Evolutionary conservation across 2,797 vertebrate genomes (phyloP), one percentile per base, ranked within the genome.

Genomic region (Mormyrus proboscirostris): DNA sequence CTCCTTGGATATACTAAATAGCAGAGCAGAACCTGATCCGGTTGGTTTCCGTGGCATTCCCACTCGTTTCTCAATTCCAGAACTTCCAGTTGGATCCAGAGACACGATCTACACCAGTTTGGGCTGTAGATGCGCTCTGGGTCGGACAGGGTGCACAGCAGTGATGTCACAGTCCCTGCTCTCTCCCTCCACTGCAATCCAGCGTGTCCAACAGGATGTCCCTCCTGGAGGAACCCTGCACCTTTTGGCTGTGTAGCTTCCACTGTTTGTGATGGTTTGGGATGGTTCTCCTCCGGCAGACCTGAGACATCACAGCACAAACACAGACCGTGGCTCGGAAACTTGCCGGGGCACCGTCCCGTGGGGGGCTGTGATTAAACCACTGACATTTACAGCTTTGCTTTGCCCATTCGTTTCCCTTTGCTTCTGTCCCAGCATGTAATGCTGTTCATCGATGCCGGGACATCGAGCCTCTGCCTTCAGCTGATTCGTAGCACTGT

Each of bases 391-490:
- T 41, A 41, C 33, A 4, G 33, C 73, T 76, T 16, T 3, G 5
- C 38, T 41, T 19, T 7, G 5, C 33, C 69, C 12, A 76, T 38
- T 41, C 88, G 89, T 49, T 89, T 53, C 82, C 88, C 65, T 76
- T 49, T 1, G 53, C 76, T 85, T 19, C 25, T 22, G 44, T 91
- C 92, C 69, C 83, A 88, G 87, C 76, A 57, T 88, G 88, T 90
- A 92, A 92, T 93, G 90, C 88, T 29, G 91, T 93, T 92, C 91
- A 92, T 92, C 90, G 90, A 88, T 92, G 89, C 89, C 19, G 9
- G 88, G 90, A 92, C 92, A 94, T 93, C 92, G 93, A 93, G 93
- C 91, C 90, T 76, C 7, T 1, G 44, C 88, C 82, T 69, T 9
- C 88, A 90, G 88, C 90, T 88, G 79, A 88, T 93, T 91, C 91